A percentile compares a stretch with the other conserved stretches of the same genome.
Conservation (phyloP, 2,888 invertebrate genomes). For the Omphaloscelis lunosa region DNA sequence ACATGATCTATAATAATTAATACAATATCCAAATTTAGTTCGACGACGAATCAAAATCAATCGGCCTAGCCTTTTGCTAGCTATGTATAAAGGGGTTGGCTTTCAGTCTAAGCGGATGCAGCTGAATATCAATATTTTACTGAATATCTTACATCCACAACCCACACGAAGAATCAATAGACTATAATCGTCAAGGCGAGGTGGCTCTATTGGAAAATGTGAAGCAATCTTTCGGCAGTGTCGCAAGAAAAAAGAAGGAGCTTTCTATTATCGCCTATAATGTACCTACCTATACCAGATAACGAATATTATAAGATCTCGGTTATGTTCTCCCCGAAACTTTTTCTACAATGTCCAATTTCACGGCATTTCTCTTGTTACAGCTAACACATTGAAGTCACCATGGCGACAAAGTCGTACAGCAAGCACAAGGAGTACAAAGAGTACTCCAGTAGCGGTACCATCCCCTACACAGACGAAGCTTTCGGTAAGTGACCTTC, state of each 20-base stretch:
- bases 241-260: too few species aligned
- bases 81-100: not conserved
- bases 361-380: slow-evolving; percentile 62
- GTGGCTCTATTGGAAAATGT: too few species aligned
- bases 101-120: not conserved
- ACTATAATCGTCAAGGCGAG: too few species aligned
- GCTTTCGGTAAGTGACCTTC: slow-evolving; percentile 83
- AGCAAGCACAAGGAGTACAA: slow-evolving; percentile 89
- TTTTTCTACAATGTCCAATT: not conserved
- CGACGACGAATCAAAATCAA: too few species aligned
- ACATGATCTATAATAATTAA: too few species aligned
- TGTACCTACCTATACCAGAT: too few species aligned
- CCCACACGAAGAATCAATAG: not conserved
- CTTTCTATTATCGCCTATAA: too few species aligned
- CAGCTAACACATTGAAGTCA: slow-evolving; percentile 72
- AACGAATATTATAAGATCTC: not conserved
- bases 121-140: not conserved
- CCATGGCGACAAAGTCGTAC: slow-evolving; percentile 88
- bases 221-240: too few species aligned
- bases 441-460: slow-evolving; percentile 85
- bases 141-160: not conserved
- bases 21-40: too few species aligned
- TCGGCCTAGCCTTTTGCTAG: not conserved
- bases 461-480: slow-evolving; percentile 84
- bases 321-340: not conserved